phyloP scores from a whole-genome alignment of 2,113 vertebrate genomes.

The Oceanodroma tethys region DNA sequence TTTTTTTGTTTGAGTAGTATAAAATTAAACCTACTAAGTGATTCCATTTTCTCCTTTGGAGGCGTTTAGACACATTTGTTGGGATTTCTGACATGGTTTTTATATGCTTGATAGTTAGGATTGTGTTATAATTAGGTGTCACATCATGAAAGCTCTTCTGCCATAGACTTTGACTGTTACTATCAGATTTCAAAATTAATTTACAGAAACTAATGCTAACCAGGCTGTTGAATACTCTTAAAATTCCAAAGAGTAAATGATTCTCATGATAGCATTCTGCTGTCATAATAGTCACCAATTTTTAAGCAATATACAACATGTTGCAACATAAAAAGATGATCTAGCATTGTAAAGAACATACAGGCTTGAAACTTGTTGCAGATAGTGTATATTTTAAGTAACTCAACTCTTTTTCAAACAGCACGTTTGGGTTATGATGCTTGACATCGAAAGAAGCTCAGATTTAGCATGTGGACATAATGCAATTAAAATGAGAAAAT shows the following conservation, averaged over 20 bases:
- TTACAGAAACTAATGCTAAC: slow-evolving; percentile 38
- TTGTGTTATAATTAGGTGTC: slow-evolving; percentile 51
- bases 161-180: slow-evolving; percentile 10
- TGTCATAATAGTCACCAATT: slow-evolving; percentile 15
- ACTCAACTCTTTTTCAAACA: neutral
- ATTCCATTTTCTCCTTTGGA: slow-evolving; percentile 8
- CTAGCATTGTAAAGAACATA: neutral
- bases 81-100: slow-evolving; percentile 35
- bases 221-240: slow-evolving; percentile 8
- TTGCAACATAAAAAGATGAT: neutral
- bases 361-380: neutral
- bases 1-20: neutral
- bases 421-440: neutral
- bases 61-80: neutral
- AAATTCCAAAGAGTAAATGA: slow-evolving; percentile 41
- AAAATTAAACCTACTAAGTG: slow-evolving; percentile 7
- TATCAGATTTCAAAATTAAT: slow-evolving; percentile 59
- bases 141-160: slow-evolving; percentile 45
- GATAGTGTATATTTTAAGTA: neutral
- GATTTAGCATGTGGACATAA: neutral
- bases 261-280: slow-evolving; percentile 23
- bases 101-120: slow-evolving; percentile 37
- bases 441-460: neutral
- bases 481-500: slow-evolving; percentile 24
- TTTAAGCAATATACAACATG: neutral